Percentiles rank a stretch among this genome's conserved stretches.
These are phyloP conservation scores for Alca torda DNA, from an alignment of 2,797 vertebrate species.

Conservation along the genomic window DNA sequence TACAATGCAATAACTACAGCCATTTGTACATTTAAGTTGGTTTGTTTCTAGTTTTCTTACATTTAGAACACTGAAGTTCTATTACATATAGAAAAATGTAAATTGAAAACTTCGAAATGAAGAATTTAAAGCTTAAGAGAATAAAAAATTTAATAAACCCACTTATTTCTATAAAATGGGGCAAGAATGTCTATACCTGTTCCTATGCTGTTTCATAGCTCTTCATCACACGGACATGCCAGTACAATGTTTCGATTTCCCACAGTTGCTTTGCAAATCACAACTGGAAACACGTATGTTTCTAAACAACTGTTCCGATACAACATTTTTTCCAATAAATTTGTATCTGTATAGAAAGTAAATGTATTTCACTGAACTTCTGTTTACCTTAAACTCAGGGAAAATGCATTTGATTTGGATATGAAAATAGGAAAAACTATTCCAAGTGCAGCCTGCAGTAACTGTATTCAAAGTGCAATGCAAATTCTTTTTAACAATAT, in stretches of 20 bases:
- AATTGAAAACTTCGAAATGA: slow-evolving; percentile 32
- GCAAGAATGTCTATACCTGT: background rate
- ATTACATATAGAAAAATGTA: slow-evolving; percentile 35
- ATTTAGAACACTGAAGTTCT: background rate
- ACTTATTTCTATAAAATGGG: slow-evolving; percentile 43
- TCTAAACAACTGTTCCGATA: slow-evolving; percentile 25
- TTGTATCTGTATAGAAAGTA: background rate
- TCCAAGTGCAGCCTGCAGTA: slow-evolving; percentile 14
- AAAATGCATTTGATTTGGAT: slow-evolving; percentile 10
- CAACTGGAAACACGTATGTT: background rate
- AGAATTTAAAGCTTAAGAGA: slow-evolving; percentile 41
- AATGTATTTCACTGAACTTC: background rate
- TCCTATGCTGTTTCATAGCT: background rate
- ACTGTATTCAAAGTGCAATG: background rate
- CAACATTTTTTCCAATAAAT: background rate
- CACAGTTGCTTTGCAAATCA: slow-evolving; percentile 18
- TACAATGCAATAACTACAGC: slow-evolving; percentile 28
- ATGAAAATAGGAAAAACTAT: slow-evolving; percentile 41
- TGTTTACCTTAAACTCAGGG: slow-evolving; percentile 1
- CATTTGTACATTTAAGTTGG: slow-evolving; percentile 17
- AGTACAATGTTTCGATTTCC: background rate
- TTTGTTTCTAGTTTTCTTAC: slow-evolving; percentile 25
- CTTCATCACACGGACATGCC: background rate
- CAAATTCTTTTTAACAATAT: background rate
- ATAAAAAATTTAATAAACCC: slow-evolving; percentile 37